phyloP scores from a whole-genome alignment of 2,888 invertebrate species.

The Sarcophaga subvicina region DNA sequence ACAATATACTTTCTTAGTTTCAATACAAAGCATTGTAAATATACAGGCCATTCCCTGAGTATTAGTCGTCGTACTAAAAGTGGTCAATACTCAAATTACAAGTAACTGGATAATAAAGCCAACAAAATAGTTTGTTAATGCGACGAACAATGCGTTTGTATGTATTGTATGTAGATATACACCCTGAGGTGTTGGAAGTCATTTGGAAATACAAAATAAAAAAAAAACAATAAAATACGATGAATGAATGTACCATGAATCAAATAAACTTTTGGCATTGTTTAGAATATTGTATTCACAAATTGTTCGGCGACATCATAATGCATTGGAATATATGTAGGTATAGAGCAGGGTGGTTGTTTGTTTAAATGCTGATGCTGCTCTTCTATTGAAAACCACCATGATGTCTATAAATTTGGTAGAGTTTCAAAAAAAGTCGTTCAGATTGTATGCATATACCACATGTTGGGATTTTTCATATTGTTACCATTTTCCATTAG shows the following conservation, averaged over 20 bases:
- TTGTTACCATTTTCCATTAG: conserved; percentile 50
- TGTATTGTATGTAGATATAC: conserved; percentile 53
- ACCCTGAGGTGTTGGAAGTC: conserved; percentile 82
- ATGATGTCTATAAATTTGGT: conserved; percentile 28
- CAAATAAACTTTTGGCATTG: conserved; percentile 55
- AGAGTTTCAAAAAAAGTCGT: conserved; percentile 48
- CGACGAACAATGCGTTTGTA: neutral
- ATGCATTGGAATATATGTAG: conserved; percentile 27
- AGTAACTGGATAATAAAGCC: conserved; percentile 17
- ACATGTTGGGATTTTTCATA: conserved; percentile 59
- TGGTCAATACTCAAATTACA: conserved; percentile 53
- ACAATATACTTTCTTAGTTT: neutral
- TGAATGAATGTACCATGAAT: conserved; percentile 49
- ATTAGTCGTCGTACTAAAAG: neutral
- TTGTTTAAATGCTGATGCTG: conserved; percentile 42
- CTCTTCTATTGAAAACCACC: conserved; percentile 52
- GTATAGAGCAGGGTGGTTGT: conserved; percentile 20
- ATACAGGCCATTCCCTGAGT: neutral
- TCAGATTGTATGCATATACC: conserved; percentile 48
- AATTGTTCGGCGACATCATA: neutral
- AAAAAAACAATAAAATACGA: neutral
- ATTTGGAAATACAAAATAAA: conserved; percentile 76
- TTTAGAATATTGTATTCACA: conserved; percentile 15
- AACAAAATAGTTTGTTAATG: conserved; percentile 8
- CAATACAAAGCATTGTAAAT: neutral